Percentiles rank a stretch among this genome's conserved stretches.
Evolutionary conservation across 2,113 vertebrate genomes (phyloP).

Genomic region (Indicator maculatus): DNA sequence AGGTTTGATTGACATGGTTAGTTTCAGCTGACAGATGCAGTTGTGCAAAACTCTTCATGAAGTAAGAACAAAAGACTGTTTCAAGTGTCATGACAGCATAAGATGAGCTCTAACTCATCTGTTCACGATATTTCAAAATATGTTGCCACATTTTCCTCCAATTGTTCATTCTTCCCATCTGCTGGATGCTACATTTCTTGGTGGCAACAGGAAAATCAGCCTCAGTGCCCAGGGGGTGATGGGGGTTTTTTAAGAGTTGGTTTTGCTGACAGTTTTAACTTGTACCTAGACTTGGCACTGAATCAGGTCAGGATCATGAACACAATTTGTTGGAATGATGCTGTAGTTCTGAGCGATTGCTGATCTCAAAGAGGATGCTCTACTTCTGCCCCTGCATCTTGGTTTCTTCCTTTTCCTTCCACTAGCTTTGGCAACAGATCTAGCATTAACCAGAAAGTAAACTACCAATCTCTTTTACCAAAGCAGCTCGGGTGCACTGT

Average conservation of each 20-base stretch:
- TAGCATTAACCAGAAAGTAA: neutral
- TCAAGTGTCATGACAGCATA: neutral
- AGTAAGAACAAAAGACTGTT: constrained; percentile 3
- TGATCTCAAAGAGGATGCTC: neutral
- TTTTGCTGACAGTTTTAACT: constrained; percentile 16
- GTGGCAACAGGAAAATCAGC: neutral
- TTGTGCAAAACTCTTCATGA: neutral
- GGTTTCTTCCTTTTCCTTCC: neutral
- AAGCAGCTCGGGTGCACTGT: neutral
- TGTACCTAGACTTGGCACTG: neutral
- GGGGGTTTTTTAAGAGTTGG: neutral
- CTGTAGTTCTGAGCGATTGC: neutral
- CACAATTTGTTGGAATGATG: neutral
- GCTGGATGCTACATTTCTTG: neutral
- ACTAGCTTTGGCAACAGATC: neutral
- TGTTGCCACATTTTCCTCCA: neutral
- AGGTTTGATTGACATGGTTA: neutral
- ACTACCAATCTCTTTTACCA: neutral
- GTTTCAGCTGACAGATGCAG: neutral
- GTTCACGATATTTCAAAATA: constrained; percentile 14
- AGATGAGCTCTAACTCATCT: constrained; percentile 1
- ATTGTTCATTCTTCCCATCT: constrained; percentile 1
- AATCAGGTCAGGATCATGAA: neutral
- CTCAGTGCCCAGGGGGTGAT: neutral
- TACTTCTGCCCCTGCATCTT: neutral